Base-by-base conservation (phyloP, 2,888 invertebrate genomes). In the Laspeyria flexula region DNA sequence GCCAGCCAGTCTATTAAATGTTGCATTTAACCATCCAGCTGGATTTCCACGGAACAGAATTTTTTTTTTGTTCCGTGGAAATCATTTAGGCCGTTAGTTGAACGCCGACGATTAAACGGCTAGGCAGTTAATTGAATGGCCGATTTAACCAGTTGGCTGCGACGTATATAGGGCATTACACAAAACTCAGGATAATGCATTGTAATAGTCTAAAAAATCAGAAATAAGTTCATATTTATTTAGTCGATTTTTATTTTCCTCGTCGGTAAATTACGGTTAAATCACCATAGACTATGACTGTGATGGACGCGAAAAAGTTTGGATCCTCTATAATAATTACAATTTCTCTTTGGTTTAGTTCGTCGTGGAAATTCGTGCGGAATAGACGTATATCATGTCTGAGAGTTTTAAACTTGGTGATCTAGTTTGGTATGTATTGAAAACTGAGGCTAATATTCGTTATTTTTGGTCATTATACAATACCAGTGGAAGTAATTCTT, bases 371-470 rank as follows among this genome's bases (percentile, higher is more conserved):
- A 81, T 70, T 81, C 44, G 79, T 66, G n/a, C 5, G 1, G 50
- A 60, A 63, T 18, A 58, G 81, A 72, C 81, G 90, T 84, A 60
- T 55, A 81, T 57, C 37, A 92, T 92, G 92, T 82, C 91, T 71
- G 82, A 86, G 57, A 85, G 81, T 67, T 90, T 79, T 79, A 91
- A 92, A 90, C 85, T 88, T 91, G 92, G 92, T 81, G 93, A 93
- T 89, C 81, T 93, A 82, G 93, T 93, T 81, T 93, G 92, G 92
- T 92, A 89, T 85, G 90, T 87, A 79, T 70, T 63, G 56, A 60
- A 79, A 77, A 71, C 18, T 43, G 35, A 57, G 55, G 56, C 49
- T 64, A 65, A 61, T 50, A 45, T 46, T 43, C 57, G 63, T 47
- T 60, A 65, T 71, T 77, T 77, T 77, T 83, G 81, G 74, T 75